Evolutionary conservation across 1,140 invertebrate genomes (phyloP).

Genomic region (Lithobius niger): DNA sequence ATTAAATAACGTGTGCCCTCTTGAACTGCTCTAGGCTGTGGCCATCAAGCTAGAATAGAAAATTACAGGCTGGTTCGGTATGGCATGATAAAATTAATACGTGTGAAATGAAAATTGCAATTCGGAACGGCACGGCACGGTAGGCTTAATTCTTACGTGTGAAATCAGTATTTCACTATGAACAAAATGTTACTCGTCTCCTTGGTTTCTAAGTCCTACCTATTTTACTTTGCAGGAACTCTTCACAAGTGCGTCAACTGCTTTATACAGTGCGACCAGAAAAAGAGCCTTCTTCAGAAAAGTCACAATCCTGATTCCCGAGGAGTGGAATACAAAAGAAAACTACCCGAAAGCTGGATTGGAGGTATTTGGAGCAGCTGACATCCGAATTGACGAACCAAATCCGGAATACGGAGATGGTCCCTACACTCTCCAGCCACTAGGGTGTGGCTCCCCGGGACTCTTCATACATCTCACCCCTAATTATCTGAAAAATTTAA

Average conservation of each 20-base stretch:
- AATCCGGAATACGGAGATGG: conserved; percentile 17
- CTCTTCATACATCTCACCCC: conserved; percentile 21
- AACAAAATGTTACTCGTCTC: too few relatives aligned
- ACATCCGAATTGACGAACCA: conserved; percentile 12
- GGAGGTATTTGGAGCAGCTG: conserved; percentile 13
- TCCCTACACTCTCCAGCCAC: conserved; percentile 19
- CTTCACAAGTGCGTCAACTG: not conserved
- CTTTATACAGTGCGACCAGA: conserved; percentile 25
- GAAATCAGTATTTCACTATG: too few relatives aligned
- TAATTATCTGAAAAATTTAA: conserved; percentile 15
- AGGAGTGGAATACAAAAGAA: conserved; percentile 21
- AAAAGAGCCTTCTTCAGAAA: conserved; percentile 26
- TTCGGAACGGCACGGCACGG: too few relatives aligned
- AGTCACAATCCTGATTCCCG: conserved; percentile 29
- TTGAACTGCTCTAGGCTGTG: too few relatives aligned
- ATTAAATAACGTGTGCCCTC: too few relatives aligned
- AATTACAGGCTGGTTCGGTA: too few relatives aligned
- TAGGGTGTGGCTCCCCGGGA: conserved; percentile 18
- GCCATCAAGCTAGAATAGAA: too few relatives aligned
- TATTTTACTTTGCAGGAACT: conserved; percentile 5
- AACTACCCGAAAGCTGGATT: conserved; percentile 11
- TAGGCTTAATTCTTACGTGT: too few relatives aligned
- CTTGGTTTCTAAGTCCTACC: too few relatives aligned
- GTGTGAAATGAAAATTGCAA: too few relatives aligned
- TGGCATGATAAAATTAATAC: too few relatives aligned